Percentiles rank a stretch among this genome's conserved stretches.
Evolutionary conservation across 2,888 invertebrate species (phyloP).

Genomic region (Sceliomorpha sp.): DNA sequence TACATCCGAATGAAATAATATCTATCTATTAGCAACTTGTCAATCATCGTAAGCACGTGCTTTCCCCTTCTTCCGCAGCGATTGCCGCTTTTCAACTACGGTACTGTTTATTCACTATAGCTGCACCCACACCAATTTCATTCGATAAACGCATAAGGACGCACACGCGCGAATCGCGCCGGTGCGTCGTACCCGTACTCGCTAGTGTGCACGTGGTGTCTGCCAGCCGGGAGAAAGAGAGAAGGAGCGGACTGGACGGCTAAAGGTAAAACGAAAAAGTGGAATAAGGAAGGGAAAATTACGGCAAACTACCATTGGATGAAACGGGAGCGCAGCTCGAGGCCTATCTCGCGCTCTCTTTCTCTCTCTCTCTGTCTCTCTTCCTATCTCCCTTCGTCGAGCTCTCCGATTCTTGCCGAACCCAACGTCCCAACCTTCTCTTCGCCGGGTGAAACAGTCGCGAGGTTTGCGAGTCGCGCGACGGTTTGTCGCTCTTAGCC

Average conservation of each 20-base stretch:
- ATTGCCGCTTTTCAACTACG: no score
- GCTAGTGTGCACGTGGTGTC: constrained; percentile 6
- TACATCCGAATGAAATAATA: no score
- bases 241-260: background rate
- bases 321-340: background rate
- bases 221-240: background rate
- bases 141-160: constrained; percentile 9
- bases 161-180: no score
- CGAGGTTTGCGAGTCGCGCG: constrained; percentile 11
- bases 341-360: background rate
- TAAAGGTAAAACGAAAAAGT: background rate
- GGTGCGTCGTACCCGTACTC: background rate
- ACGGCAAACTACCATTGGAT: background rate
- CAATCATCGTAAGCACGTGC: no score
- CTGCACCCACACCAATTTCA: no score
- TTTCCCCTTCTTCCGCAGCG: no score
- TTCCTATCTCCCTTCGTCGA: constrained; percentile 1
- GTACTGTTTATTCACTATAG: no score
- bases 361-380: background rate
- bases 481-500: background rate
- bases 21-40: no score
- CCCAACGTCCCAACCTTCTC: constrained; percentile 4
- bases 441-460: constrained; percentile 9
- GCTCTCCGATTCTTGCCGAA: background rate
- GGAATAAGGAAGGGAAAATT: background rate